A percentile compares a stretch with the other conserved stretches of the same genome.
phyloP scores from a whole-genome alignment of 2,888 invertebrate species.

The Dasypogon diadema region DNA sequence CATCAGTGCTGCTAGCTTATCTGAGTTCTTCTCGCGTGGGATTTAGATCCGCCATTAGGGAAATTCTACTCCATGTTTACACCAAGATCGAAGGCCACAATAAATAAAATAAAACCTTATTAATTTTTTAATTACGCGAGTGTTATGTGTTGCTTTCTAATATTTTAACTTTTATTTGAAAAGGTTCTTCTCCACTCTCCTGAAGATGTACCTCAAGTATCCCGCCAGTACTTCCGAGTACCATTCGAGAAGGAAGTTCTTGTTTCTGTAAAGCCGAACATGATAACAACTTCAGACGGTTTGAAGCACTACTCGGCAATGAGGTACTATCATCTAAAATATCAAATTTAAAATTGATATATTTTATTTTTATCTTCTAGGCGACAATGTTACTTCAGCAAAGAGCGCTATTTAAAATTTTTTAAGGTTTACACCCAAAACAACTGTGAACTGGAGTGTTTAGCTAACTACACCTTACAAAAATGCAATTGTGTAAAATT shows the following conservation, averaged over 20 bases:
- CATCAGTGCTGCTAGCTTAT: too few relatives aligned
- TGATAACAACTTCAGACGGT: slow-evolving; percentile 76
- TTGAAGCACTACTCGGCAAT: slow-evolving; percentile 72
- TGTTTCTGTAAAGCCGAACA: slow-evolving; percentile 76
- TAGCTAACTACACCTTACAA: slow-evolving; percentile 75
- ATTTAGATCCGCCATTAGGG: too few relatives aligned
- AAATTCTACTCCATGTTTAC: too few relatives aligned
- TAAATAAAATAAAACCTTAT: too few relatives aligned
- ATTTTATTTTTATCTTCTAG: slow-evolving; percentile 61
- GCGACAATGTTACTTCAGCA: slow-evolving; percentile 78
- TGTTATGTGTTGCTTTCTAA: too few relatives aligned
- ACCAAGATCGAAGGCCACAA: too few relatives aligned
- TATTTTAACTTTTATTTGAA: too few relatives aligned
- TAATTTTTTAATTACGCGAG: too few relatives aligned
- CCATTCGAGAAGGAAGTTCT: slow-evolving; percentile 76
- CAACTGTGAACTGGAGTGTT: slow-evolving; percentile 80
- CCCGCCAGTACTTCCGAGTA: slow-evolving; percentile 75
- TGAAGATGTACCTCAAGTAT: slow-evolving; percentile 74
- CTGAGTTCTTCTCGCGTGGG: too few relatives aligned
- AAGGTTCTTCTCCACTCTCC: slow-evolving; percentile 75
- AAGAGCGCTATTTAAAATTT: slow-evolving; percentile 74
- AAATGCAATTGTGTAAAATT: slow-evolving; percentile 78
- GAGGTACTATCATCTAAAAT: slow-evolving; percentile 60
- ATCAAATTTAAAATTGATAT: neutral
- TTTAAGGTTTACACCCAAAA: slow-evolving; percentile 79